A percentile compares a stretch with the other conserved stretches of the same genome.
Conservation (phyloP, 2,888 invertebrate species). For the Falcaria lacertinaria region DNA sequence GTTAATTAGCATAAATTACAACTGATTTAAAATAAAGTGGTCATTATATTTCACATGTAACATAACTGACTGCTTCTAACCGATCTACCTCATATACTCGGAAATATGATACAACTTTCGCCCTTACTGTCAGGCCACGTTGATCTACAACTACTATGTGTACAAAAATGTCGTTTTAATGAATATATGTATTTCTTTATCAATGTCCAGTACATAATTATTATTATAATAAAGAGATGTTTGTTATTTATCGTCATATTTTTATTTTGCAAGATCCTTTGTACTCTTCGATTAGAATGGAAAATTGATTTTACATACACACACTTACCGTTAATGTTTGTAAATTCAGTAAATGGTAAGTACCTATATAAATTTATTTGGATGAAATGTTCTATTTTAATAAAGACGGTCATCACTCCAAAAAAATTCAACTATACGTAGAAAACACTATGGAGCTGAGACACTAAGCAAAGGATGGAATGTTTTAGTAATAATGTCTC, state of each 20-base stretch:
- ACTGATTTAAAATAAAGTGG: constrained; percentile 11
- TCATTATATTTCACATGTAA: constrained; percentile 15
- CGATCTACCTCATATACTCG: constrained; percentile 62
- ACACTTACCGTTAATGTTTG: too few relatives aligned
- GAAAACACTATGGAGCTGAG: too few relatives aligned
- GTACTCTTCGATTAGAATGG: background rate
- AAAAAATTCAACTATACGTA: too few relatives aligned
- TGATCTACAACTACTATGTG: constrained; percentile 43
- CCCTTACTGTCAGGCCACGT: constrained; percentile 28
- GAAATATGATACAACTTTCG: constrained; percentile 50
- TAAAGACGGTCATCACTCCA: too few relatives aligned
- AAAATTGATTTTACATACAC: background rate
- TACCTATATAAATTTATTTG: too few relatives aligned
- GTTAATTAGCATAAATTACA: constrained; percentile 8
- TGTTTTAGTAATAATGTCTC: too few relatives aligned
- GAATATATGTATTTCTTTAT: constrained; percentile 75
- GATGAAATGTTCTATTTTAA: too few relatives aligned
- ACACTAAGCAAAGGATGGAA: too few relatives aligned
- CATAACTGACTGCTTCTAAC: constrained; percentile 27
- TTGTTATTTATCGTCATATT: constrained; percentile 61
- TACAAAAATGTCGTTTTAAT: constrained; percentile 69
- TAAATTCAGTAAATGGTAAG: too few relatives aligned
- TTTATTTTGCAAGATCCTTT: constrained; percentile 11
- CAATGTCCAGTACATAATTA: constrained; percentile 75
- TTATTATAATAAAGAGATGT: constrained; percentile 75